A percentile compares a stretch with the other conserved stretches of the same genome.
Conservation (phyloP, 2,797 vertebrate species). For the Chromis chromis region DNA sequence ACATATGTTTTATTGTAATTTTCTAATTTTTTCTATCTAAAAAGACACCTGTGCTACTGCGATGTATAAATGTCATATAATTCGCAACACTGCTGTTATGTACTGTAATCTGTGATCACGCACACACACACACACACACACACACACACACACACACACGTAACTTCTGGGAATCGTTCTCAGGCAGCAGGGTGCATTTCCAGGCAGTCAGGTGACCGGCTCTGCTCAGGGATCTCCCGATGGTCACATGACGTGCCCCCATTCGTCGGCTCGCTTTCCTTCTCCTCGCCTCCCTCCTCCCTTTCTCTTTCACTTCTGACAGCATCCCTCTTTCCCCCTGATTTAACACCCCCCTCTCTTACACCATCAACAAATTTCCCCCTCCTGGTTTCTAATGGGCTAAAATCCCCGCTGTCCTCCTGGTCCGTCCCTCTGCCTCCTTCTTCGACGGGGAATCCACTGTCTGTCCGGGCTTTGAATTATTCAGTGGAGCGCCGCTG, state of each 20-base stretch:
- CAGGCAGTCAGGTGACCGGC: conserved; percentile 79
- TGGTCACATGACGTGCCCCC: conserved; percentile 62
- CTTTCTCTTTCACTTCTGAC: conserved; percentile 31
- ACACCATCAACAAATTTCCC: conserved; percentile 25
- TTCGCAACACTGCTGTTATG: conserved; percentile 8
- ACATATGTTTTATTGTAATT: not conserved
- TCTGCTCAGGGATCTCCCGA: conserved; percentile 74
- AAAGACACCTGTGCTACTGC: not conserved
- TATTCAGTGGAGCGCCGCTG: conserved; percentile 69
- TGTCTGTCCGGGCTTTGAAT: conserved; percentile 68
- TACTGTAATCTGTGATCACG: conserved; percentile 18
- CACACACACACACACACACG: conserved; percentile 25
- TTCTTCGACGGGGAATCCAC: conserved; percentile 52
- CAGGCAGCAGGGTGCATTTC: conserved; percentile 66
- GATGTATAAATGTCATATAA: not conserved
- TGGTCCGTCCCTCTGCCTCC: conserved; percentile 25
- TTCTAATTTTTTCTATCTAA: not conserved
- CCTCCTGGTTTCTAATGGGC: conserved; percentile 37
- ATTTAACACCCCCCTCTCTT: conserved; percentile 28
- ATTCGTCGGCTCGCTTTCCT: conserved; percentile 4
- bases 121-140: conserved; percentile 21
- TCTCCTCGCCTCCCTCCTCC: conserved; percentile 1
- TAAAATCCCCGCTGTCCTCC: conserved; percentile 29
- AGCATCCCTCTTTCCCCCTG: not conserved
- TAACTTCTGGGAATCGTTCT: conserved; percentile 77